Conservation (phyloP, 2,113 vertebrate species). For the Ochotona princeps region DNA sequence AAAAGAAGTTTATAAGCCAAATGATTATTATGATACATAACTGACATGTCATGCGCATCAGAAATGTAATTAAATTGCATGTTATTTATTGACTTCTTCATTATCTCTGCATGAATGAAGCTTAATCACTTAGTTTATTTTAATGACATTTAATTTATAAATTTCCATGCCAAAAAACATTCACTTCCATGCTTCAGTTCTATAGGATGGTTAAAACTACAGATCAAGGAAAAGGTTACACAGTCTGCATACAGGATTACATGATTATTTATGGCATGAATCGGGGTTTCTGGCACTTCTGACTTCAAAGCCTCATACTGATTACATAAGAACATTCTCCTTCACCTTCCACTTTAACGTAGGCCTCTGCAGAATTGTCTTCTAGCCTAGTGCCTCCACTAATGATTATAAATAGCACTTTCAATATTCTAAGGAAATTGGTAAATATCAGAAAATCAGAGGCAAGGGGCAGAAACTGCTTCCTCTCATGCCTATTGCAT, state of each 20-base stretch:
- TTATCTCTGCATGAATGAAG: conserved; percentile 63
- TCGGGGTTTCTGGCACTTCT: conserved; percentile 61
- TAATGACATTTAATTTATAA: conserved; percentile 54
- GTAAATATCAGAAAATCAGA: background rate
- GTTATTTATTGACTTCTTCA: conserved; percentile 77
- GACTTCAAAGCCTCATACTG: conserved; percentile 55
- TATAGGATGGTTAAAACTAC: conserved; percentile 68
- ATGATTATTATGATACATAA: conserved; percentile 77
- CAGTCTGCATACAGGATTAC: conserved; percentile 3
- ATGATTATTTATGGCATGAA: conserved; percentile 66
- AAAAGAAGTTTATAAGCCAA: conserved; percentile 65
- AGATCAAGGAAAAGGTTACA: conserved; percentile 51
- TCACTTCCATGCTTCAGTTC: conserved; percentile 8
- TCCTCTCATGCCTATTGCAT: background rate
- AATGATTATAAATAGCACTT: conserved; percentile 27
- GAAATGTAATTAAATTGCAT: conserved; percentile 68
- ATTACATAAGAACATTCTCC: conserved; percentile 22
- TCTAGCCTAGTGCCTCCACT: conserved; percentile 1
- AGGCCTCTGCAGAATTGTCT: conserved; percentile 27
- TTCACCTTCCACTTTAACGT: conserved; percentile 21
- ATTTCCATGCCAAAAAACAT: conserved; percentile 55
- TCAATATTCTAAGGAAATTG: conserved; percentile 10
- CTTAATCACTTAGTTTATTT: conserved; percentile 52
- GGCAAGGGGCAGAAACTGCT: background rate
- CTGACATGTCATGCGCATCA: conserved; percentile 70